These are phyloP conservation scores for Nasonia vitripennis DNA, from an alignment of 1,140 invertebrate genomes.

Conservation along the genomic window DNA sequence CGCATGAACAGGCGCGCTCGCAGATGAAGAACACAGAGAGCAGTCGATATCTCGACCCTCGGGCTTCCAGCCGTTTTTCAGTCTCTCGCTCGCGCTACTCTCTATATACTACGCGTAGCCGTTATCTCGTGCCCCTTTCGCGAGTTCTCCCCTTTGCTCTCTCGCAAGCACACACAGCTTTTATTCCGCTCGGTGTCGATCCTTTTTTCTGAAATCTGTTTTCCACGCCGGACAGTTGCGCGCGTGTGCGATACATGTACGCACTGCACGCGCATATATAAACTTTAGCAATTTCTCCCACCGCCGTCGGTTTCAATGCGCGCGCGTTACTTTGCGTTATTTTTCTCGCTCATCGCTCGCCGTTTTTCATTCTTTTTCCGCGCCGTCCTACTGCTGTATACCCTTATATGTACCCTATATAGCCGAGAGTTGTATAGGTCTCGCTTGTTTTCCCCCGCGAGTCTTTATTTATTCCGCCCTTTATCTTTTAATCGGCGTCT, in stretches of 20 bases:
- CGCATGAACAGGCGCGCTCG: not conserved
- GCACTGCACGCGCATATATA: not conserved
- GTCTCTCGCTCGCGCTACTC: not conserved
- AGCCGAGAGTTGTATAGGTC: too few relatives aligned
- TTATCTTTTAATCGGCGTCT: not conserved
- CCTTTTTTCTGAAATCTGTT: constrained; percentile 3
- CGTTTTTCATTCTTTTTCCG: not conserved
- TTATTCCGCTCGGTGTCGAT: not conserved
- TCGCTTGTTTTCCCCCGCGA: too few relatives aligned
- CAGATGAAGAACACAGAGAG: not conserved
- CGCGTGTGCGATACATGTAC: not conserved
- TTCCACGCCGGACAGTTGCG: not conserved
- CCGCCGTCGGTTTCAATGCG: not conserved
- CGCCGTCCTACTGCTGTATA: too few relatives aligned
- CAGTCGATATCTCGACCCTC: constrained; percentile 27
- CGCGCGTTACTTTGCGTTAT: not conserved
- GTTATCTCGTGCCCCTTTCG: not conserved
- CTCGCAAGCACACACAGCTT: not conserved
- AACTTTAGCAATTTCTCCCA: not conserved
- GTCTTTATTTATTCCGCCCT: not conserved
- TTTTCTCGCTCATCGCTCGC: not conserved
- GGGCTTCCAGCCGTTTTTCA: not conserved
- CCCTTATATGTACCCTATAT: too few relatives aligned
- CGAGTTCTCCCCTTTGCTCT: not conserved
- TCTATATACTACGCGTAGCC: not conserved